phyloP scores from a whole-genome alignment of 2,888 invertebrate genomes.

The Drosophila maculinotata region DNA sequence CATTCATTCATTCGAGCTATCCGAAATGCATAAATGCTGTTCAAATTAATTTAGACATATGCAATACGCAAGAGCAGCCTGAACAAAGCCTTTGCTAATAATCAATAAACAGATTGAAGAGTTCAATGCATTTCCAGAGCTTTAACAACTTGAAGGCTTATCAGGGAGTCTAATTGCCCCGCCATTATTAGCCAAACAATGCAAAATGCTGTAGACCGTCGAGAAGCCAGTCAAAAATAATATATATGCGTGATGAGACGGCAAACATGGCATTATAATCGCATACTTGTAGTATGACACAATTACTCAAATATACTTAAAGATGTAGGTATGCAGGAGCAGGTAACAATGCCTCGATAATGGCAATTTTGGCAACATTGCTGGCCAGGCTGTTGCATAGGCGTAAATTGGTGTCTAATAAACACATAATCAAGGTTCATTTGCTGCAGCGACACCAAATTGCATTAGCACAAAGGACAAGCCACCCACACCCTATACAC shows the following conservation, averaged over 20 bases:
- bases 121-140: too few relatives aligned
- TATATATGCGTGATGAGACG: neutral
- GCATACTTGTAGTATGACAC: neutral
- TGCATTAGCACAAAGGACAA: slow-evolving; percentile 62
- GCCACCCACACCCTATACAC: slow-evolving; percentile 1
- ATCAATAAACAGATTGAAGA: slow-evolving; percentile 4
- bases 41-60: neutral
- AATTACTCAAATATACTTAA: neutral
- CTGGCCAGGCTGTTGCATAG: slow-evolving; percentile 21
- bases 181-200: neutral
- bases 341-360: too few relatives aligned
- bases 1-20: neutral
- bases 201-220: too few relatives aligned
- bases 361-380: slow-evolving; percentile 5
- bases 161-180: too few relatives aligned
- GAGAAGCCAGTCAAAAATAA: slow-evolving; percentile 9
- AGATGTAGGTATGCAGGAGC: neutral
- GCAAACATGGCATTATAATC: neutral
- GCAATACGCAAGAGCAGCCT: neutral
- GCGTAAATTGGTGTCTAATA: slow-evolving; percentile 66
- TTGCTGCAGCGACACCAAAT: slow-evolving; percentile 62
- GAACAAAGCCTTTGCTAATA: neutral
- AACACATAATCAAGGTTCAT: slow-evolving; percentile 74
- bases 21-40: neutral
- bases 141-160: too few relatives aligned